phyloP scores from a whole-genome alignment of 2,888 invertebrate genomes.

The Metallyticus violacea region DNA sequence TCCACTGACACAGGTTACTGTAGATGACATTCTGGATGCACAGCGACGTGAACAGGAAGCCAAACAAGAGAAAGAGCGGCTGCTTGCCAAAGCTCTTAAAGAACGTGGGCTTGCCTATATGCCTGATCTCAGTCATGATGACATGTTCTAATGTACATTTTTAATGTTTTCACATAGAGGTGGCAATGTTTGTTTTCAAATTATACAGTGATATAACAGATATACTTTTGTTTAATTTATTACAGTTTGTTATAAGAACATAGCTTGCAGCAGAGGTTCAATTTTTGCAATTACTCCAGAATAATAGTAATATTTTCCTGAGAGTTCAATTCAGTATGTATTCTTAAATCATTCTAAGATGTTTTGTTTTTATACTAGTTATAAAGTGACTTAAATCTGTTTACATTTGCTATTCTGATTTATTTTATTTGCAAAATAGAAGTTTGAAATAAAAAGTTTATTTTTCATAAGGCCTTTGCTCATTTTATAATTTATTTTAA shows the following conservation, averaged over 20 bases:
- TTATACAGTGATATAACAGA: not conserved
- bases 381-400: not conserved
- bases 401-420: not conserved
- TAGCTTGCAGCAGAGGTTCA: too few relatives aligned
- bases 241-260: too few relatives aligned
- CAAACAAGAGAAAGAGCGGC: constrained; percentile 82
- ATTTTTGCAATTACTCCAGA: too few relatives aligned
- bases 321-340: too few relatives aligned
- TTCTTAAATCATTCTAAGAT: not conserved
- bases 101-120: constrained; percentile 82
- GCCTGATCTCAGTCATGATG: constrained; percentile 79
- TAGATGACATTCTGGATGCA: constrained; percentile 92
- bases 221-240: not conserved
- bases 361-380: not conserved
- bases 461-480: not conserved
- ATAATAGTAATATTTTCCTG: too few relatives aligned
- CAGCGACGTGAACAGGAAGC: constrained; percentile 88
- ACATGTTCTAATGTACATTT: constrained; percentile 65
- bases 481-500: too few relatives aligned
- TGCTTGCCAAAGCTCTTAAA: constrained; percentile 83
- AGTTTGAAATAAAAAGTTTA: not conserved
- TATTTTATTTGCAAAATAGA: not conserved
- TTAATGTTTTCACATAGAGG: not conserved
- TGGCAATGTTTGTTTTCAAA: not conserved
- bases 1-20: constrained; percentile 82